Evolutionary conservation across 2,797 vertebrate species (phyloP).

Genomic region (Falco berigora): DNA sequence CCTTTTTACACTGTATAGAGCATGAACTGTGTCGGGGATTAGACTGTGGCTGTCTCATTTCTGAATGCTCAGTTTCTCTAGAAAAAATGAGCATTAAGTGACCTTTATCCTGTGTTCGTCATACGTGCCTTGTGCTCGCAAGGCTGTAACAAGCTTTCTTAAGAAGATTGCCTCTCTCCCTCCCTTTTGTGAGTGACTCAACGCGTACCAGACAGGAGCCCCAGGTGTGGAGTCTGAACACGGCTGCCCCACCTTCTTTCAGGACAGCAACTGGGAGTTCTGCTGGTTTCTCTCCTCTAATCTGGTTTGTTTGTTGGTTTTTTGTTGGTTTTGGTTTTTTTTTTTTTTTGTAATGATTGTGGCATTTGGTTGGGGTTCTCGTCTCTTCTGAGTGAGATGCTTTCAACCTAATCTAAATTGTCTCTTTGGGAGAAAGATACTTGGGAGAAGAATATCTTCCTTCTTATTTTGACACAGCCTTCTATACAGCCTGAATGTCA

Average conservation of each 20-base stretch:
- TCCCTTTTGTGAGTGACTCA: background rate
- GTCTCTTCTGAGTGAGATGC: background rate
- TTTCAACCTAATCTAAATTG: conserved; percentile 9
- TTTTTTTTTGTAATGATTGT: background rate
- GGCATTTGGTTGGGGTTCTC: background rate
- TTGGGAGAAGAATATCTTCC: background rate
- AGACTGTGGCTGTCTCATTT: background rate
- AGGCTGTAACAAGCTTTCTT: background rate
- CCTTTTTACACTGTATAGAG: background rate
- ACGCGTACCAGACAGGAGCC: background rate
- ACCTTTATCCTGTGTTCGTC: background rate
- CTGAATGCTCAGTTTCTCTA: background rate
- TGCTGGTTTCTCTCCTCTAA: background rate
- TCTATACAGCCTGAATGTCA: background rate
- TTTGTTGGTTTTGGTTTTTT: background rate
- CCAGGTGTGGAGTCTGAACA: background rate
- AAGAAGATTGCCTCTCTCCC: background rate
- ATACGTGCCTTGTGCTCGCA: background rate
- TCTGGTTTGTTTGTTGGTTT: background rate
- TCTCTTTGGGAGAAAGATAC: conserved; percentile 5
- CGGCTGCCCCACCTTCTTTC: background rate
- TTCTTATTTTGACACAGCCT: conserved; percentile 4
- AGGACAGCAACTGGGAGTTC: background rate
- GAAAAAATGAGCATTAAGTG: background rate
- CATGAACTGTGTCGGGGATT: background rate